Evolutionary conservation across 2,113 vertebrate genomes (phyloP).

Genomic region (Osmerus eperlanus): DNA sequence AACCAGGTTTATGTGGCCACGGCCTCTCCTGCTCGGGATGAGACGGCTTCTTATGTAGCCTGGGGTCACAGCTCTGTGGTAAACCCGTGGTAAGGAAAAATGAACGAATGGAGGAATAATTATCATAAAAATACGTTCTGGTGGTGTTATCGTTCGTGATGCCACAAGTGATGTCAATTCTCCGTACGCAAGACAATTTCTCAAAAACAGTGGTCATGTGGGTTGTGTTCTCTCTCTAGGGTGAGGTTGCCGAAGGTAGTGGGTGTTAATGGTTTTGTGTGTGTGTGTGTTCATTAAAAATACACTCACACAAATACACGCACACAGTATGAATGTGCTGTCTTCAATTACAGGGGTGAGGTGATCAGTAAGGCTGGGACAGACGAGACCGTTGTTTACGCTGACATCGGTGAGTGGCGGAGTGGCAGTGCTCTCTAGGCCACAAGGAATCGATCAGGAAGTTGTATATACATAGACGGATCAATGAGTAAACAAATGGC

Average conservation of each 20-base stretch:
- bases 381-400: slow-evolving; percentile 82
- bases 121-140: neutral
- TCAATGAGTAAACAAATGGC: too few relatives aligned
- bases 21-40: slow-evolving; percentile 90
- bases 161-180: neutral
- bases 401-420: slow-evolving; percentile 86
- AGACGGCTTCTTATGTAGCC: slow-evolving; percentile 84
- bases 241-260: too few relatives aligned
- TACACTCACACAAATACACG: too few relatives aligned
- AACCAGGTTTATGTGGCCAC: slow-evolving; percentile 92
- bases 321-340: too few relatives aligned
- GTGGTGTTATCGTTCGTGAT: neutral
- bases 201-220: too few relatives aligned
- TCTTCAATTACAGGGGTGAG: slow-evolving; percentile 84
- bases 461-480: too few relatives aligned
- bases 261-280: too few relatives aligned
- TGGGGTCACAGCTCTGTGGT: slow-evolving; percentile 96
- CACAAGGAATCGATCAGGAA: too few relatives aligned
- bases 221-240: too few relatives aligned
- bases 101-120: neutral
- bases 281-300: too few relatives aligned
- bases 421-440: slow-evolving; percentile 41
- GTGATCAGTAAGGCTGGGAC: slow-evolving; percentile 83
- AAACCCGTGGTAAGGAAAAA: slow-evolving; percentile 83
- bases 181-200: too few relatives aligned